Base-by-base conservation (phyloP, 92 coral and sea anemone genomes). In the Epizoanthus fatuus region DNA sequence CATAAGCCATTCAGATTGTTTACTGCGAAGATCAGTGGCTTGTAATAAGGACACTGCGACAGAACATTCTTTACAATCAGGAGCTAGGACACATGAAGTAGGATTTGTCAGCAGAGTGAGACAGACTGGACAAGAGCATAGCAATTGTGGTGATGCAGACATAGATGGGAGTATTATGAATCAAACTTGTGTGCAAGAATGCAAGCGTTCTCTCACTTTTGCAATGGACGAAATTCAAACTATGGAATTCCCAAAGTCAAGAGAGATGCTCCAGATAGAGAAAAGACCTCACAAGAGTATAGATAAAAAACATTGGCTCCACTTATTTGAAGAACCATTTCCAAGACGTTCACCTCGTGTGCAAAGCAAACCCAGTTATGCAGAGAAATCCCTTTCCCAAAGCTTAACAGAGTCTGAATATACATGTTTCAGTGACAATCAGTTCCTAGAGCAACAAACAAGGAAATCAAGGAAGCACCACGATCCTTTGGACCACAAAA, bases 261-360 rank as follows among this genome's bases (percentile, higher is more conserved):
- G 7, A 16, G 20, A 38, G 19, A 37, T 16, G 29, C 54, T 37
- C 0, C 32, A 84, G 25, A 11, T 51, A 67, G 51, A 35, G 60
- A 39, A 16, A 3, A 7, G 1, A 12, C 49, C 42, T 29, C 60
- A 13, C 7, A 71, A 84, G 44, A 52, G 60, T 76, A 11, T 71
- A 45, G 10, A 8, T 29, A 67, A 35, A 2, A 66, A 74, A 58
- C 81, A 84, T 52, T 95, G 98, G 98, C 74, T 92, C 52, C 91
- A 87, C 37, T 83, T 95, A 47, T 95, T 95, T 81, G 96, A 95
- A 32, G 98, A 95, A 73, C 86, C 92, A 15, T 95, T 89, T 72
- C 98, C 98, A 37, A 87, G 98, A 40, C 79, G 98, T 51, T 92
- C 96, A 25, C 94, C 96, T 60, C 86, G 98, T 29, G 39, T 92